Base-by-base conservation (phyloP, 2,888 invertebrate species). In the Nomada goodeniana region DNA sequence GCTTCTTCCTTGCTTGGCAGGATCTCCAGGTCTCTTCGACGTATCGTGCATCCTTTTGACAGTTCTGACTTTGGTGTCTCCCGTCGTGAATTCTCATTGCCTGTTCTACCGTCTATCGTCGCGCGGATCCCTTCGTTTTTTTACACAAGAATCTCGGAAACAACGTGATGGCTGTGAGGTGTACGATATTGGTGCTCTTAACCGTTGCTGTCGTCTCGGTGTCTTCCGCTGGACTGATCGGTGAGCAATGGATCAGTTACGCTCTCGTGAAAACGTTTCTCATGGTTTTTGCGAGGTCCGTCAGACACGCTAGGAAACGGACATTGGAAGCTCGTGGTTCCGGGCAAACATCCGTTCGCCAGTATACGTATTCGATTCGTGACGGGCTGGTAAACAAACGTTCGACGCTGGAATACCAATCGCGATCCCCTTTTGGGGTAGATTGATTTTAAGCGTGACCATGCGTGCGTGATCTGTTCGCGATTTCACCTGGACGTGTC, bases 1-100 rank as follows among this genome's bases (percentile, higher is more conserved):
- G 91, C 91, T 90, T 89, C 92, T 92, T 91, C 91, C 91, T 92
- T 90, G 89, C 90, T 90, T 88, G 90, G 88, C 91, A 92, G 90
- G 92, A 92, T 92, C 92, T 89, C 87, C 83, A 84, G 29, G 88
- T 78, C 69, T 86, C 78, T 57, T 36, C 77, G 78, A 60, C 80
- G 68, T 57, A 23, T 18, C 29, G 75, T 57, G 64, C 55, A 67
- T 82, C 74, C 85, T 84, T 84, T 76, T 80, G 78, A 82, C 84
- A 77, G 83, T 83, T 79, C 50, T 67, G 42, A 55, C 61, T n/a
- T 7, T 50, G 26, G 59, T 55, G 69, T 9, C 57, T n/a, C 2
- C 11, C 4, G 47, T 42, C 47, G 36, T 53, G 64, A 42, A 20
- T 29, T 15, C 29, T 10, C 59, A 18, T 53, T 53, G n/a, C n/a